Conservation (phyloP, 2,113 vertebrate genomes). For the Oncorhynchus kisutch region DNA sequence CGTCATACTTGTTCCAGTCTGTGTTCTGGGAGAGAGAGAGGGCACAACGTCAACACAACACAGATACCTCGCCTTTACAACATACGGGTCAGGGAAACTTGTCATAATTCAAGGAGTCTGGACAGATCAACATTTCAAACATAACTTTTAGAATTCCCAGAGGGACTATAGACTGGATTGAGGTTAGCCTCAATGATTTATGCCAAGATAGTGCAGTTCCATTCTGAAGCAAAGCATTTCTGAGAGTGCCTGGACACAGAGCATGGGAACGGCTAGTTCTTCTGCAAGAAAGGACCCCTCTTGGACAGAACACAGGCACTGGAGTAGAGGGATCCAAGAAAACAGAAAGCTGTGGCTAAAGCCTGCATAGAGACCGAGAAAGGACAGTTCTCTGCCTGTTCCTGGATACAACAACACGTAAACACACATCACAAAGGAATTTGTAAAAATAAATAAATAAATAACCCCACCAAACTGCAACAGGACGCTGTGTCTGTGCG, state of each 20-base stretch:
- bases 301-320: not conserved
- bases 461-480: not conserved
- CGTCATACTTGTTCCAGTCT: constrained; percentile 98
- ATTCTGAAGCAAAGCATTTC: not conserved
- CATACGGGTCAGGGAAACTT: not conserved
- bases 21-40: constrained; percentile 70
- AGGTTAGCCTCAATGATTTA: not conserved
- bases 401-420: too few species aligned
- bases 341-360: too few species aligned
- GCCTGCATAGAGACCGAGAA: too few species aligned
- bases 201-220: not conserved
- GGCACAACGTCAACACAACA: constrained; percentile 12
- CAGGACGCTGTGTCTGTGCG: not conserved
- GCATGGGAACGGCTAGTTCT: constrained; percentile 18
- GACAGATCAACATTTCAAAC: not conserved
- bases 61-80: not conserved
- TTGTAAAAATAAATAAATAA: too few species aligned
- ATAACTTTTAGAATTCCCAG: not conserved
- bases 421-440: too few species aligned
- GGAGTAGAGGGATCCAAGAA: too few species aligned
- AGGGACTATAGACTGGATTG: constrained; percentile 15
- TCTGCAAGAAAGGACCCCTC: constrained; percentile 3
- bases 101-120: not conserved
- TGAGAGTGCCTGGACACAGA: constrained; percentile 38
- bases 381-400: too few species aligned